These are phyloP conservation scores for Drosophila paulistorum DNA, from an alignment of 1,140 invertebrate species.

Conservation along the genomic window DNA sequence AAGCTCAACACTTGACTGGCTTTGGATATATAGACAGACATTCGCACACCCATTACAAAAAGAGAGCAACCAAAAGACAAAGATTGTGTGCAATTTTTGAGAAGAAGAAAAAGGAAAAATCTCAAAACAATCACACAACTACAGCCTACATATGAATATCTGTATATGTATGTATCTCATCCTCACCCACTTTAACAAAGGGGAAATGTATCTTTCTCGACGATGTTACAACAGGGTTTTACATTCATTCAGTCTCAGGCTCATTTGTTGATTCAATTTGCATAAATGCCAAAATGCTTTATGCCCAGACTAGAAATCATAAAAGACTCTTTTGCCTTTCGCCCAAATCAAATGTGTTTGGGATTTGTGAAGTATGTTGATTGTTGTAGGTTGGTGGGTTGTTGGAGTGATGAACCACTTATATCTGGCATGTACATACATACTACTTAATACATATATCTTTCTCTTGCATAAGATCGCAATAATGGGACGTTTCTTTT, in stretches of 20 bases:
- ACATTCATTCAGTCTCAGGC: constrained; percentile 23
- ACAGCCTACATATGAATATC: background rate
- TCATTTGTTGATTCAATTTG: constrained; percentile 54
- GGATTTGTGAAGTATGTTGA: constrained; percentile 8
- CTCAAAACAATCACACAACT: background rate
- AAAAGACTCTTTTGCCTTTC: constrained; percentile 3
- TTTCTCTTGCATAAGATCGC: constrained; percentile 13
- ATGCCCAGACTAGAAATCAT: constrained; percentile 37
- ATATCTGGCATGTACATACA: background rate
- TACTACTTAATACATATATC: background rate
- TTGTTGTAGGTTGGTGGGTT: background rate
- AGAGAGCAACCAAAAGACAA: constrained; percentile 24
- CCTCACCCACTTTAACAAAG: constrained; percentile 7
- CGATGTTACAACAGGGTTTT: constrained; percentile 13
- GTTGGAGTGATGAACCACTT: constrained; percentile 11
- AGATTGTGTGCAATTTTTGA: constrained; percentile 15
- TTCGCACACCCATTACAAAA: constrained; percentile 1
- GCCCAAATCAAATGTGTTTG: background rate
- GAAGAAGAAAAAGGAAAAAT: background rate
- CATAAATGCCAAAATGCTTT: constrained; percentile 61
- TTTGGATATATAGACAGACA: constrained; percentile 24
- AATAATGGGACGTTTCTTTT: too few species aligned
- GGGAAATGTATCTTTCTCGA: constrained; percentile 11
- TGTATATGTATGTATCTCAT: background rate
- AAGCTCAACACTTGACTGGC: constrained; percentile 75